Evolutionary conservation across 2,888 invertebrate genomes (phyloP).

Genomic region (Ennomos quercinarius): DNA sequence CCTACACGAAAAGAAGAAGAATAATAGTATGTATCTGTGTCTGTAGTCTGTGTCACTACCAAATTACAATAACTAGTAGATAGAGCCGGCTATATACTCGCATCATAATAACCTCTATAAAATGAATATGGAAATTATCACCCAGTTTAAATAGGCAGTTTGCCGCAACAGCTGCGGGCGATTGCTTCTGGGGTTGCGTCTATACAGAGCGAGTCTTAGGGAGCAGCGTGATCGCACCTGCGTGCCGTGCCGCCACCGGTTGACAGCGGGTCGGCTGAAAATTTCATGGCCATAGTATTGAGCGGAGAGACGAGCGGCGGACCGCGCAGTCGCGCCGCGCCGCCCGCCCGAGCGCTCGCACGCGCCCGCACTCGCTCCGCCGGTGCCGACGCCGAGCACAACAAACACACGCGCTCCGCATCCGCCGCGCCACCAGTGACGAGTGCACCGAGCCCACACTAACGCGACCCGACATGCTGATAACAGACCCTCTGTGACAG

Average conservation of each 20-base stretch:
- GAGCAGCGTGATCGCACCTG: conserved; percentile 53
- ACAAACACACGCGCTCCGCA: conserved; percentile 60
- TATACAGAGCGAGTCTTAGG: conserved; percentile 1
- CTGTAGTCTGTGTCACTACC: no score
- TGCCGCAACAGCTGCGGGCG: conserved; percentile 5
- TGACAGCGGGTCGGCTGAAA: conserved; percentile 80
- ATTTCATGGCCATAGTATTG: conserved; percentile 84
- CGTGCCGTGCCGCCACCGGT: conserved; percentile 79
- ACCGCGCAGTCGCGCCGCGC: conserved; percentile 75
- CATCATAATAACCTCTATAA: no score
- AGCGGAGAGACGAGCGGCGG: conserved; percentile 65
- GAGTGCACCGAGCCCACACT: conserved; percentile 13
- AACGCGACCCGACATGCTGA: conserved; percentile 69
- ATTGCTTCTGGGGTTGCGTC: conserved; percentile 7
- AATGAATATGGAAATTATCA: conserved; percentile 3
- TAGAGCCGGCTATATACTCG: no score
- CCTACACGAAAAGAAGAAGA: no score
- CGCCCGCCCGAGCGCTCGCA: conserved; percentile 60
- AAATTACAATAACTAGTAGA: no score
- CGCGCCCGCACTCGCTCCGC: conserved; percentile 55
- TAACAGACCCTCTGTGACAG: conserved; percentile 58
- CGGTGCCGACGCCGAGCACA: conserved; percentile 46
- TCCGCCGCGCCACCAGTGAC: conserved; percentile 18
- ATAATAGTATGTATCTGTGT: no score
- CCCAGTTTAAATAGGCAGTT: conserved; percentile 6